phyloP scores from a whole-genome alignment of 1,140 invertebrate species.

The Aleiodes sp. region DNA sequence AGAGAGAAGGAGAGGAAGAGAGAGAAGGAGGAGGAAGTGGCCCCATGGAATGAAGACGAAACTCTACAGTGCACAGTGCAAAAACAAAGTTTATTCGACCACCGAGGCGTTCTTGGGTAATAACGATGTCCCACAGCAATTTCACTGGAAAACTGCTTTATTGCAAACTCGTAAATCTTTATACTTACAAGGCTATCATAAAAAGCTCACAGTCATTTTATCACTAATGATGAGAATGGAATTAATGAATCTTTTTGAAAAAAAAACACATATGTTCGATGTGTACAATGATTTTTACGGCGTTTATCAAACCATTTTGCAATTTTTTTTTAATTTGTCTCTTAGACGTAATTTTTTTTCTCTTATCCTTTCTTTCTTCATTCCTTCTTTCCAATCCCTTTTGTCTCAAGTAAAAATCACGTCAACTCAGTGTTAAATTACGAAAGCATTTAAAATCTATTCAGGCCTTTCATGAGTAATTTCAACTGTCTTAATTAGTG shows the following conservation, averaged over 20 bases:
- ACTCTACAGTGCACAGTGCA: slow-evolving; percentile 3
- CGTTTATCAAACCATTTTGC: too few species aligned
- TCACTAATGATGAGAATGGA: slow-evolving; percentile 25
- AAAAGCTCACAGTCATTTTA: slow-evolving; percentile 26
- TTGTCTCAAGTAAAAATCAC: too few species aligned
- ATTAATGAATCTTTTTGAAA: slow-evolving; percentile 27
- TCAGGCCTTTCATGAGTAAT: slow-evolving; percentile 1
- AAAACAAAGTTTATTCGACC: slow-evolving; percentile 34
- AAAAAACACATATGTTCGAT: background rate
- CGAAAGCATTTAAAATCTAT: background rate
- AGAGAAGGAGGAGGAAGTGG: background rate
- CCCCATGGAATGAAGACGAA: slow-evolving; percentile 23
- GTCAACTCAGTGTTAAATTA: background rate
- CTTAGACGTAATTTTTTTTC: too few species aligned
- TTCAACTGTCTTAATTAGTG: slow-evolving; percentile 9
- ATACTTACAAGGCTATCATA: slow-evolving; percentile 29
- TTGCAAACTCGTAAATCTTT: slow-evolving; percentile 32
- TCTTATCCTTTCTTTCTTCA: background rate
- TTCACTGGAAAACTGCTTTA: slow-evolving; percentile 32
- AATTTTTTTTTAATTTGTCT: too few species aligned
- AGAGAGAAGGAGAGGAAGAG: background rate
- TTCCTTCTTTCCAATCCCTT: too few species aligned
- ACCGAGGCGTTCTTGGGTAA: slow-evolving; percentile 25
- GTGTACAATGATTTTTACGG: background rate
- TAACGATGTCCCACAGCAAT: slow-evolving; percentile 34